These are phyloP conservation scores for Tetheella fluctuosa DNA, from an alignment of 2,888 invertebrate genomes.

Conservation along the genomic window DNA sequence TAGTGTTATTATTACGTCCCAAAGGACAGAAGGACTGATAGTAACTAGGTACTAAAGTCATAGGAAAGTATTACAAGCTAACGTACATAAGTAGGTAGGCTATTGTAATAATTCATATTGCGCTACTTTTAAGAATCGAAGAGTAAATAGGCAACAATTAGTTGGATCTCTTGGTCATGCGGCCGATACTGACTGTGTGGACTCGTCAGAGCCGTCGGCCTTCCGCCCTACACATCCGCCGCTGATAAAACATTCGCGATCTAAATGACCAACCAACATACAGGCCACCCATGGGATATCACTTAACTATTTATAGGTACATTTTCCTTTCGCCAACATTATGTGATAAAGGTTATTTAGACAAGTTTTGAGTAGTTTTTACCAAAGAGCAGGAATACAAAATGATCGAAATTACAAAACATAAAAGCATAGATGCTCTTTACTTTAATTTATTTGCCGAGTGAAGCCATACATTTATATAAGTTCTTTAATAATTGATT, in stretches of 20 bases:
- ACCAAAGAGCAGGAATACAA: background rate
- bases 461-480: too few relatives aligned
- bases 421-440: background rate
- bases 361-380: too few relatives aligned
- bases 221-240: slow-evolving; percentile 76
- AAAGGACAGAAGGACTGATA: too few relatives aligned
- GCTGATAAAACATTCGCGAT: slow-evolving; percentile 67
- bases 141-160: slow-evolving; percentile 1
- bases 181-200: slow-evolving; percentile 33
- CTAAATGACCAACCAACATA: slow-evolving; percentile 36
- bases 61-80: too few relatives aligned
- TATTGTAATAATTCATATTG: background rate
- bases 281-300: slow-evolving; percentile 5
- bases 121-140: background rate
- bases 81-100: too few relatives aligned
- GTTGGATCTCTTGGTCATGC: slow-evolving; percentile 24
- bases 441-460: background rate
- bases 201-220: slow-evolving; percentile 48
- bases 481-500: too few relatives aligned
- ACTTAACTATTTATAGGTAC: background rate
- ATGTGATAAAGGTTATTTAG: too few relatives aligned
- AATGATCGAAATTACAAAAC: background rate
- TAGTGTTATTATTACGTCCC: too few relatives aligned
- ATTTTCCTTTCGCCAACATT: background rate
- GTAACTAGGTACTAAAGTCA: too few relatives aligned